Conservation (phyloP, 2,797 vertebrate species). For the Hylomyscus alleni region DNA sequence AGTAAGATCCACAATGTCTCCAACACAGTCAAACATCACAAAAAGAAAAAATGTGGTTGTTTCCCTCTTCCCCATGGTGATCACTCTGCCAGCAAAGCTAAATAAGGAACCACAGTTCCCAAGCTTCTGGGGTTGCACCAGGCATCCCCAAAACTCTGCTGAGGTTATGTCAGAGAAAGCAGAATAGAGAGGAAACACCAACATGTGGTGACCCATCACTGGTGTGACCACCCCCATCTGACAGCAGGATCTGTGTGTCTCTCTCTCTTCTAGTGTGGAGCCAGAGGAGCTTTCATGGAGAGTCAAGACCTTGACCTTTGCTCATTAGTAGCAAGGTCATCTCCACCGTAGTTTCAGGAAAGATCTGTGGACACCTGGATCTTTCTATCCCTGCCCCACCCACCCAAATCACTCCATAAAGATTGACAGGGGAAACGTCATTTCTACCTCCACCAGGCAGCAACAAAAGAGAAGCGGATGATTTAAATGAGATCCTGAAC, state of each 20-base stretch:
- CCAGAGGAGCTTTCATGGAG: not conserved
- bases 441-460: not conserved
- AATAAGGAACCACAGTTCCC: not conserved
- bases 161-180: not conserved
- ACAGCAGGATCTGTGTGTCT: not conserved
- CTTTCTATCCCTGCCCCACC: not conserved
- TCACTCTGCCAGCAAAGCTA: not conserved
- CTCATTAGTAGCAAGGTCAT: not conserved
- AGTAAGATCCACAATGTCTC: not conserved
- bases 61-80: not conserved
- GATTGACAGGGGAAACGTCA: not conserved
- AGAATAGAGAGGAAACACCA: not conserved
- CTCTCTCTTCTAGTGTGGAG: not conserved
- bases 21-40: not conserved
- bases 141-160: not conserved
- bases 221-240: too few species aligned
- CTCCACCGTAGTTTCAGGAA: too few species aligned
- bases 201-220: not conserved
- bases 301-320: not conserved
- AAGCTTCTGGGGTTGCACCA: not conserved
- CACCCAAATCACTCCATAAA: not conserved
- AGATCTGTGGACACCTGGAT: not conserved
- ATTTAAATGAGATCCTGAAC: not conserved
- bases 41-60: not conserved
- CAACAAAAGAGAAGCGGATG: not conserved